Evolutionary conservation across 2,888 invertebrate genomes (phyloP).

Genomic region (Poecilus cupreus): DNA sequence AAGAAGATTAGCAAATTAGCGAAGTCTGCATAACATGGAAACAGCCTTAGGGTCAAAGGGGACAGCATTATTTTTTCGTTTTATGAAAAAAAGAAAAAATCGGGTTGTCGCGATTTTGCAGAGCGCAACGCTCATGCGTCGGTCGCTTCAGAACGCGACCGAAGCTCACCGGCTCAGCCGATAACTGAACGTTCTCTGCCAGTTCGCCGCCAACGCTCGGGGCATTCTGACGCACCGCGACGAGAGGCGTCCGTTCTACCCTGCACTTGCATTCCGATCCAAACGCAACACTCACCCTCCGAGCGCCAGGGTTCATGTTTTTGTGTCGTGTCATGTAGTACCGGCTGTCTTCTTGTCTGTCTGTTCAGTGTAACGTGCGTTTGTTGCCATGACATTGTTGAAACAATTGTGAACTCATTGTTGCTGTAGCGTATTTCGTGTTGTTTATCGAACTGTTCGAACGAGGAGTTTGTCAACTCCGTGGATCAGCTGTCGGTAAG

Average conservation of each 20-base stretch:
- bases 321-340: not conserved
- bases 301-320: not conserved
- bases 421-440: constrained; percentile 7
- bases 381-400: constrained; percentile 19
- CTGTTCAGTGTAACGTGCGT: constrained; percentile 22
- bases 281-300: not conserved
- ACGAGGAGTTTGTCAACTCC: not conserved
- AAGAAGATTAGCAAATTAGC: constrained; percentile 56
- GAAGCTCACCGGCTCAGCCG: constrained; percentile 43
- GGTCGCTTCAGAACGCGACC: not conserved
- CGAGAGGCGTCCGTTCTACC: not conserved
- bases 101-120: constrained; percentile 18
- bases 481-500: constrained; percentile 1
- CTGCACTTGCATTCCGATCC: not conserved
- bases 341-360: not conserved
- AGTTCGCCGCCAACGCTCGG: constrained; percentile 70
- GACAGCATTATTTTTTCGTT: constrained; percentile 35
- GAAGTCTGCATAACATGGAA: constrained; percentile 51
- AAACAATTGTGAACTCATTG: not conserved
- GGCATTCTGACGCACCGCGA: constrained; percentile 62
- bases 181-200: constrained; percentile 59
- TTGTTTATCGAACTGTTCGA: not conserved
- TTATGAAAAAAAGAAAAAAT: constrained; percentile 32
- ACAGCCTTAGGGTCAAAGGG: constrained; percentile 49
- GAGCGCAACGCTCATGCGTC: constrained; percentile 49